Base-by-base conservation (phyloP, 2,113 vertebrate genomes). In the Donacobius atricapilla region DNA sequence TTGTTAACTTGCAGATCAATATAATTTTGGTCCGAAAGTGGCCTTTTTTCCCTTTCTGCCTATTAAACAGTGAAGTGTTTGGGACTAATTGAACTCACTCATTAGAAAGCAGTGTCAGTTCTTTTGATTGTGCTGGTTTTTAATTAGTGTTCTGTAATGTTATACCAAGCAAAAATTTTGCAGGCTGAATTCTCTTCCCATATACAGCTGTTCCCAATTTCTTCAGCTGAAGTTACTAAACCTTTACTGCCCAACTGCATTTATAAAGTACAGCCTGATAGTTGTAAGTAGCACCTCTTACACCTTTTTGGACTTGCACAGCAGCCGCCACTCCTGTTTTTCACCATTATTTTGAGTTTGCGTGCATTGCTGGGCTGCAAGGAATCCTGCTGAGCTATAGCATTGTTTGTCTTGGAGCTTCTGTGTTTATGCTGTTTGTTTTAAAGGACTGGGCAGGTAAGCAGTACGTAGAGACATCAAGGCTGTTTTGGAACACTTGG, bases 251-350 rank as follows among this genome's bases (percentile, higher is more conserved):
- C 15, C 10, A 15, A 39, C 64, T 91, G 75, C 54, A 45, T 82
- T 86, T 70, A 13, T 70, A 47, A 37, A 9, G 15, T 25, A 14
- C 51, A 71, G 35, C 66, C 58, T 51, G 30, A 40, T 50, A 18
- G 10, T 50, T 6, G 0, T 42, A 63, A 69, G 27, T 54, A 82
- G 61, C 31, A 6, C 33, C 20, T 73, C 15, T 60, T 79, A 50
- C 18, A 63, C 22, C 13, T 80, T 45, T 57, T 9, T 31, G 17
- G 33, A 57, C 39, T 44, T 50, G 37, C 4, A 3, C 30, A 28
- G 11, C 7, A 9, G 13, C 31, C 9, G 2, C 5, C 9, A 2
- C 1, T 10, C 7, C 6, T 16, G 3, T 22, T 76, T 54, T 31
- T 66, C 25, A 21, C 30, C 64, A 0, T 19, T 47, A 2, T 53